These are phyloP conservation scores for Apodemia mormo DNA, from an alignment of 2,888 invertebrate species.

Conservation along the genomic window DNA sequence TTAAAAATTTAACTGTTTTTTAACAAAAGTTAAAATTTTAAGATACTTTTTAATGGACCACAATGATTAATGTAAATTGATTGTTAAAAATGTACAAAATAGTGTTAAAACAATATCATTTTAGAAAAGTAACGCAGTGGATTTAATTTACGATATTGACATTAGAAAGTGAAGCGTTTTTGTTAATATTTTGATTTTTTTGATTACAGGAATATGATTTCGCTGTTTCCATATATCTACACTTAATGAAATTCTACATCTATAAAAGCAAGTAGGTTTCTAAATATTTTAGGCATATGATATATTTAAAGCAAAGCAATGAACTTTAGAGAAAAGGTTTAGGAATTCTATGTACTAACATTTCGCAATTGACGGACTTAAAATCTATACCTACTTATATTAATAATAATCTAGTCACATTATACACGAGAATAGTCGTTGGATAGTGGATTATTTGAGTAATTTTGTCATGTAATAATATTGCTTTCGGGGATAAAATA, in stretches of 20 bases:
- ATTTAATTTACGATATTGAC: too few relatives aligned
- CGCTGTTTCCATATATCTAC: conserved; percentile 30
- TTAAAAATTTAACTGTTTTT: too few relatives aligned
- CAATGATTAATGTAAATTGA: too few relatives aligned
- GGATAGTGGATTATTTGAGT: conserved; percentile 4
- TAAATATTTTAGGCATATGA: conserved; percentile 47
- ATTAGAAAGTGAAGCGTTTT: too few relatives aligned
- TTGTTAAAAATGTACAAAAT: too few relatives aligned
- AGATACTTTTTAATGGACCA: too few relatives aligned
- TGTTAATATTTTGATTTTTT: neutral
- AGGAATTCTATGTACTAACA: conserved; percentile 45
- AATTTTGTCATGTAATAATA: neutral
- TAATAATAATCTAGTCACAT: conserved; percentile 24
- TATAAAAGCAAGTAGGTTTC: conserved; percentile 59
- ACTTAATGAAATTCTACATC: conserved; percentile 50
- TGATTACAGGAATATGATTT: conserved; percentile 16
- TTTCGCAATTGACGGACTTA: conserved; percentile 75
- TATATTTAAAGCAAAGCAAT: conserved; percentile 62
- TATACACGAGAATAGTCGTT: conserved; percentile 6
- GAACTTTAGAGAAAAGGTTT: conserved; percentile 53
- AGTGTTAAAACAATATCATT: too few relatives aligned
- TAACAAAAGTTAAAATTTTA: too few relatives aligned
- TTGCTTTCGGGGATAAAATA: neutral
- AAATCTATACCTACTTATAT: conserved; percentile 58
- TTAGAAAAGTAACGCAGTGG: too few relatives aligned